A percentile compares a stretch with the other conserved stretches of the same genome.
phyloP scores from a whole-genome alignment of 2,797 vertebrate genomes.

The Danio jaintianensis region DNA sequence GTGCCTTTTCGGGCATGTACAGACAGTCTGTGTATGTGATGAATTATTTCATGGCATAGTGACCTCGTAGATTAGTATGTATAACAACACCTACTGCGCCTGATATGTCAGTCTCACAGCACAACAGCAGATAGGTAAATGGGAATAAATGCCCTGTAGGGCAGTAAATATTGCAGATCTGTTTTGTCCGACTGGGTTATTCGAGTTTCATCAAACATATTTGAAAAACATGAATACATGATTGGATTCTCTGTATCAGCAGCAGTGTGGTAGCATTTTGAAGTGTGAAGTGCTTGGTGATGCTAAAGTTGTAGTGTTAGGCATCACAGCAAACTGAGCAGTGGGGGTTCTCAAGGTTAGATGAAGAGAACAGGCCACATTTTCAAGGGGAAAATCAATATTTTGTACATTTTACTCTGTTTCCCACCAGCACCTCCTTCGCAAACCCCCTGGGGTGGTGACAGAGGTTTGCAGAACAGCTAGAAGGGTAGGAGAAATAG shows the following conservation, averaged over 20 bases:
- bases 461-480: conserved; percentile 6
- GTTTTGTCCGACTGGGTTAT: conserved; percentile 35
- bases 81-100: conserved; percentile 42
- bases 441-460: conserved; percentile 22
- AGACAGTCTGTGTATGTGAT: conserved; percentile 20
- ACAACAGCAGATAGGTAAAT: conserved; percentile 53
- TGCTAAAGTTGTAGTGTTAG: conserved; percentile 21
- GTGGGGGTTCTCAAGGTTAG: conserved; percentile 18
- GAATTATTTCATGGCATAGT: conserved; percentile 38
- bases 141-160: conserved; percentile 46
- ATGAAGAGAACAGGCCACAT: conserved; percentile 18
- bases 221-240: background rate
- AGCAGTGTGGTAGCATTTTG: background rate
- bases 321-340: conserved; percentile 3
- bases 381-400: conserved; percentile 33
- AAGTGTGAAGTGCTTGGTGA: conserved; percentile 1
- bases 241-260: conserved; percentile 26
- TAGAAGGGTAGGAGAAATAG: conserved; percentile 31
- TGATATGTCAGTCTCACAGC: conserved; percentile 42
- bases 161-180: conserved; percentile 42
- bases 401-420: conserved; percentile 14
- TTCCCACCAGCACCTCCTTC: conserved; percentile 16
- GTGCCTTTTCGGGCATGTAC: background rate
- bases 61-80: conserved; percentile 50
- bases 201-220: conserved; percentile 10